Base-by-base conservation (phyloP, 2,797 vertebrate genomes). In the Gallinago nigripennis region DNA sequence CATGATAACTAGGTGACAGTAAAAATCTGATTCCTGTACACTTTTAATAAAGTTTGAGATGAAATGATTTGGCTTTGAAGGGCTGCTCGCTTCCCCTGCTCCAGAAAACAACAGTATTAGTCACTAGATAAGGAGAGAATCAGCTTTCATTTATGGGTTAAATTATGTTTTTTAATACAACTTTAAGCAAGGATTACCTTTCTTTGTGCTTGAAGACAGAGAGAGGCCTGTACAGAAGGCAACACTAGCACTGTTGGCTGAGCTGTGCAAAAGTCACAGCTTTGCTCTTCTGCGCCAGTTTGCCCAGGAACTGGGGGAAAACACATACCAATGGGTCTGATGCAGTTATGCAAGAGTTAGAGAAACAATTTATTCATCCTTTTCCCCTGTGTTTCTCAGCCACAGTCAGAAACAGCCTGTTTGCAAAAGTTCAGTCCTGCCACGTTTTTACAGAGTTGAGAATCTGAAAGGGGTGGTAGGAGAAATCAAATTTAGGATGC, bases 351-450 rank as follows among this genome's bases (percentile, higher is more conserved):
- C 61, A 95, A 88, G 61, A 73, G 27, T 35, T 46, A 46, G 68
- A 64, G 80, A 46, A 68, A 27, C 23, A 28, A 45, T 79, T 53
- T 11, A 19, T 48, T 78, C 60, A n/a, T 46, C 54, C 37, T 77
- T 23, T 27, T 20, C 33, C 64, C 53, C 53, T 2, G 15, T 10
- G 23, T 50, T 63, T 46, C 45, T 41, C 69, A 75, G 82, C 53
- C 68, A 65, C 41, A 7, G 27, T 88, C 69, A 16, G 50, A 50
- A 43, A 88, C 72, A 81, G 45, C 80, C 78, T 85, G 75, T 6
- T 77, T 37, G 71, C 51, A 94, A 88, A 96, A 79, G 92, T 93
- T 63, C 58, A 75, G 70, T 91, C 90, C 86, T 95, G 94, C 23
- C 4, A 1, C 7, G 5, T 39, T 82, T 81, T 82, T 54, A 84